A percentile compares a stretch with the other conserved stretches of the same genome.
phyloP scores from a whole-genome alignment of 2,797 vertebrate genomes.

The Fringilla coelebs region DNA sequence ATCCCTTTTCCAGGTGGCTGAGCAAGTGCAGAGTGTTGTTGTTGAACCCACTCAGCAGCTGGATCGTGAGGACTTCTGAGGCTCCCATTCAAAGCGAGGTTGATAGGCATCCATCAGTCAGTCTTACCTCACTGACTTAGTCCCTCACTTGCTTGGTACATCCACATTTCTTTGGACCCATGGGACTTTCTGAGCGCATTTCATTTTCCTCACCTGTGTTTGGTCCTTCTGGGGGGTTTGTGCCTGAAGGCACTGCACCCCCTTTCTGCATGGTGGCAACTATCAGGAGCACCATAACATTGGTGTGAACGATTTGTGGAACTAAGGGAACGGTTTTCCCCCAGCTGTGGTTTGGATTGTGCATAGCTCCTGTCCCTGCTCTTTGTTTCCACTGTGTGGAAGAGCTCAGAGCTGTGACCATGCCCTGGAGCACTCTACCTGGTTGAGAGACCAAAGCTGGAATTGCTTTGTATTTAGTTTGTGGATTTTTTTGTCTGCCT shows the following conservation, averaged over 20 bases:
- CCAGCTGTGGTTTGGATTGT: background rate
- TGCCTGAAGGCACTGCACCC: rapidly evolving
- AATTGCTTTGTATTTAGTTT: background rate
- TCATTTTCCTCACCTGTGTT: rapidly evolving
- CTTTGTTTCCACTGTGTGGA: background rate
- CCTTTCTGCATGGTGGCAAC: rapidly evolving
- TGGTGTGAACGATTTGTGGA: background rate
- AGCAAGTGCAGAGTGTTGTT: background rate
- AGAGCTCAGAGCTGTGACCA: background rate
- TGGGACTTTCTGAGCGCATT: background rate
- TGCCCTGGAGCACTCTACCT: background rate
- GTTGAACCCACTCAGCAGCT: background rate
- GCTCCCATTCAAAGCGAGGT: background rate
- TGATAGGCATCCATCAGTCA: background rate
- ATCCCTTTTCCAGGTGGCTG: background rate
- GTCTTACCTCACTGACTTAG: background rate
- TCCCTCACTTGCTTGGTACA: background rate
- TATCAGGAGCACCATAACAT: rapidly evolving
- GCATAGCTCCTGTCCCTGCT: background rate
- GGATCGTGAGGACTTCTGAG: background rate
- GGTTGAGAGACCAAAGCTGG: background rate
- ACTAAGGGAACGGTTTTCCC: background rate
- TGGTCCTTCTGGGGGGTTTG: background rate
- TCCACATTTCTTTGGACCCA: background rate
- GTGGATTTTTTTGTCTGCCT: background rate